Evolutionary conservation across 1,140 invertebrate genomes (phyloP).

Genomic region (Phenacoccus solenopsis): DNA sequence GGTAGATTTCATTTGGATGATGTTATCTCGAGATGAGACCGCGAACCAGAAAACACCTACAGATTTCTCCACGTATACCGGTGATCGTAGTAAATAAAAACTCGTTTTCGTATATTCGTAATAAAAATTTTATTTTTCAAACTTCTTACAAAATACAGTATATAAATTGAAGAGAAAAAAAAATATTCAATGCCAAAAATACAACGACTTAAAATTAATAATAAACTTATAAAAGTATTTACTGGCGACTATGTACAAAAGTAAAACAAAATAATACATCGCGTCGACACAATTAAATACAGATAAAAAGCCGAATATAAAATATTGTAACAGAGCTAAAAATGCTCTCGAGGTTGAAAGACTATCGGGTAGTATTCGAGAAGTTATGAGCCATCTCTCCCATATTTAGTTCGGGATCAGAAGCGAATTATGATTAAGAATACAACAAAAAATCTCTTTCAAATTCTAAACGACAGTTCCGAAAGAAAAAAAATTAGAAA

Average conservation of each 20-base stretch:
- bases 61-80: too few species aligned
- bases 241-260: slow-evolving; percentile 5
- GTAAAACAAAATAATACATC: slow-evolving; percentile 7
- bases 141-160: slow-evolving; percentile 12
- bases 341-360: slow-evolving; percentile 1
- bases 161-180: slow-evolving; percentile 6
- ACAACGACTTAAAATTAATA: slow-evolving; percentile 12
- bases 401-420: background rate
- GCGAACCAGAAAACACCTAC: too few species aligned
- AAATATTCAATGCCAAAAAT: slow-evolving; percentile 1
- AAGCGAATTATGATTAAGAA: slow-evolving; percentile 6
- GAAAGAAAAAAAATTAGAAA: background rate
- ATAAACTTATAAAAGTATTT: slow-evolving; percentile 4
- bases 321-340: slow-evolving; percentile 15
- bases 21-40: too few species aligned
- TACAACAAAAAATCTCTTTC: background rate
- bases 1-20: too few species aligned
- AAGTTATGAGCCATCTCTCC: background rate
- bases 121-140: slow-evolving; percentile 14
- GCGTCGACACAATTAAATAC: background rate
- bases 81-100: too few species aligned
- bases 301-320: background rate
- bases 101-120: too few species aligned
- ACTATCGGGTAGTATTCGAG: slow-evolving; percentile 10
- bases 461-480: background rate